These are phyloP conservation scores for Tarsius wallacei DNA, from an alignment of 2,797 vertebrate species.

Conservation along the genomic window DNA sequence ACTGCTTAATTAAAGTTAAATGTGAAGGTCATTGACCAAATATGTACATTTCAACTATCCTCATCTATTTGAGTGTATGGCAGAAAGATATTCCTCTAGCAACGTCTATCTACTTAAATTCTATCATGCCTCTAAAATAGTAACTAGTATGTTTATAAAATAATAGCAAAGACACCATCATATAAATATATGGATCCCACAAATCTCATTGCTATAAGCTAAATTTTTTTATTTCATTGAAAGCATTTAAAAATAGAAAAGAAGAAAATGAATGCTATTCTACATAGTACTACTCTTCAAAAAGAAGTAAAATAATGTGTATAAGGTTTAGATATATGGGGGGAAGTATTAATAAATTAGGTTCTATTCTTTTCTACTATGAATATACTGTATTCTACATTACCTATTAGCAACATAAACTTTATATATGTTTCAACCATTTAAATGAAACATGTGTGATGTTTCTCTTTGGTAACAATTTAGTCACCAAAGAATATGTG, in stretches of 20 bases:
- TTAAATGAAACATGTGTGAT: background rate
- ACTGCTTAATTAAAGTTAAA: background rate
- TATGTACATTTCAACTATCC: background rate
- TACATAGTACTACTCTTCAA: background rate
- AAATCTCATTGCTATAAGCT: background rate
- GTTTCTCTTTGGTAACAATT: background rate
- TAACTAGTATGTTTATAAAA: background rate
- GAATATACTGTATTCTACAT: background rate
- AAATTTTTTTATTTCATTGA: background rate
- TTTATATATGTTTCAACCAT: background rate
- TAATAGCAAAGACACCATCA: background rate
- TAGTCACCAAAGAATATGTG: background rate
- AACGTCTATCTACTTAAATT: background rate
- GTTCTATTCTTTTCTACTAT: background rate
- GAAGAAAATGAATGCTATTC: constrained; percentile 4
- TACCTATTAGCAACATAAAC: background rate
- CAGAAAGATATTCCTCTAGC: background rate
- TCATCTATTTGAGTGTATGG: background rate
- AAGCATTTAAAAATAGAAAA: background rate
- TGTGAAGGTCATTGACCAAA: background rate
- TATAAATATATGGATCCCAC: background rate
- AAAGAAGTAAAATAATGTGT: background rate
- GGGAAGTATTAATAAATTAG: background rate
- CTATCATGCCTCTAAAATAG: background rate
- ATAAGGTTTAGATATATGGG: background rate